Evolutionary conservation across 1,140 invertebrate genomes (phyloP).

Genomic region (Lordiphosa clarofinis): DNA sequence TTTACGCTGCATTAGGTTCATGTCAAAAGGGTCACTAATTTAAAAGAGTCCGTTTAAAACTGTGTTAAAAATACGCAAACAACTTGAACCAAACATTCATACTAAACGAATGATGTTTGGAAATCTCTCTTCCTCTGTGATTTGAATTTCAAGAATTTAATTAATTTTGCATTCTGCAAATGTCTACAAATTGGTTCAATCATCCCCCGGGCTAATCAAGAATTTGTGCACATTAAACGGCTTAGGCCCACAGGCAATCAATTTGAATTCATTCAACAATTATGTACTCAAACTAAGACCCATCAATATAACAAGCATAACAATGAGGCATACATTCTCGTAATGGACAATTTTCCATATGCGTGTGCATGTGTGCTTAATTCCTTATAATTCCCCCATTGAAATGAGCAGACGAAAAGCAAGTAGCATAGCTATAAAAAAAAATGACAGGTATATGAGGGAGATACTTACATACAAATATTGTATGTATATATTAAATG

Average conservation of each 20-base stretch:
- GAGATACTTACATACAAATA: slow-evolving; percentile 12
- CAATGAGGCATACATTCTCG: slow-evolving; percentile 16
- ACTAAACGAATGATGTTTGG: too few relatives aligned
- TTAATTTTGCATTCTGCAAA: too few relatives aligned
- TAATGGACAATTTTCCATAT: slow-evolving; percentile 3
- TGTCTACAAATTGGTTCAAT: too few relatives aligned
- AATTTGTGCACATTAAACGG: background rate
- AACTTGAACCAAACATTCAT: too few relatives aligned
- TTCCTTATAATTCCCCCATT: slow-evolving; percentile 60
- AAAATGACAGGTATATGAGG: slow-evolving; percentile 20
- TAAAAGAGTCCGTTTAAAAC: too few relatives aligned
- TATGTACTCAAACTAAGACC: slow-evolving; percentile 14
- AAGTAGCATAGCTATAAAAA: slow-evolving; percentile 16
- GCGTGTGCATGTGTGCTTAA: slow-evolving; percentile 34
- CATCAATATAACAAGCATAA: slow-evolving; percentile 17
- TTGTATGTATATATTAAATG: slow-evolving; percentile 26
- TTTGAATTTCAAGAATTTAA: too few relatives aligned
- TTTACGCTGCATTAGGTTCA: too few relatives aligned
- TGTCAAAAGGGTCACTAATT: too few relatives aligned
- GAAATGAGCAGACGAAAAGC: slow-evolving; percentile 19
- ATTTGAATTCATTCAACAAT: slow-evolving; percentile 20
- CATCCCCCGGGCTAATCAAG: background rate
- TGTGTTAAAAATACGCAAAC: too few relatives aligned
- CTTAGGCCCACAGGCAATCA: slow-evolving; percentile 18
- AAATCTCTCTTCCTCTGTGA: too few relatives aligned